A percentile compares a stretch with the other conserved stretches of the same genome.
These are phyloP conservation scores for Sphecodes monilicornis DNA, from an alignment of 2,888 invertebrate species.

Conservation along the genomic window DNA sequence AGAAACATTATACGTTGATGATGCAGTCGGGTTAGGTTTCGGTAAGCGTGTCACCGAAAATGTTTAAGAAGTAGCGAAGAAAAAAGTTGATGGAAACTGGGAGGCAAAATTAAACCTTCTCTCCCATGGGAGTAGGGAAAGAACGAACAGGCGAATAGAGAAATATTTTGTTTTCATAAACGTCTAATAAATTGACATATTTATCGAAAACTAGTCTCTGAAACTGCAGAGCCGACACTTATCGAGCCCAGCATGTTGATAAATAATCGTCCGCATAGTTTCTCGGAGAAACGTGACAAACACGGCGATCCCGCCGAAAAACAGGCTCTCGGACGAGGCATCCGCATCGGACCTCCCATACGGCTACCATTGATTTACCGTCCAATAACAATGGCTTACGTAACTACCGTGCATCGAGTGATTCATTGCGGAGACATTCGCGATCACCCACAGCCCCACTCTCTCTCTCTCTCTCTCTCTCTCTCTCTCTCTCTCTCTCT, in stretches of 20 bases:
- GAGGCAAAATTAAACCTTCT: not conserved
- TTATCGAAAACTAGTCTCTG: conserved; percentile 1
- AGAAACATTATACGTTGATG: not conserved
- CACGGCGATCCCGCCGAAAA: conserved; percentile 21
- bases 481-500: not conserved
- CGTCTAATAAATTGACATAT: not conserved
- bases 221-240: not conserved
- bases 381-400: conserved; percentile 58
- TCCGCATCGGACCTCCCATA: conserved; percentile 46
- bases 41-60: not conserved
- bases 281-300: conserved; percentile 8
- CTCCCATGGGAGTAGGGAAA: not conserved
- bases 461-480: not conserved
- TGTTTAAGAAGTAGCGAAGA: not conserved
- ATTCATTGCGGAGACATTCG: conserved; percentile 55
- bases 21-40: not conserved
- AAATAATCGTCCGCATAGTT: conserved; percentile 14
- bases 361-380: conserved; percentile 48
- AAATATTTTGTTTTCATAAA: not conserved
- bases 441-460: conserved; percentile 44
- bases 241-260: not conserved
- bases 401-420: conserved; percentile 55
- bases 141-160: too few species aligned
- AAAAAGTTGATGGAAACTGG: too few species aligned
- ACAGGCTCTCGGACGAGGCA: conserved; percentile 2